phyloP scores from a whole-genome alignment of 2,113 vertebrate species.

The Leucopsar rothschildi region DNA sequence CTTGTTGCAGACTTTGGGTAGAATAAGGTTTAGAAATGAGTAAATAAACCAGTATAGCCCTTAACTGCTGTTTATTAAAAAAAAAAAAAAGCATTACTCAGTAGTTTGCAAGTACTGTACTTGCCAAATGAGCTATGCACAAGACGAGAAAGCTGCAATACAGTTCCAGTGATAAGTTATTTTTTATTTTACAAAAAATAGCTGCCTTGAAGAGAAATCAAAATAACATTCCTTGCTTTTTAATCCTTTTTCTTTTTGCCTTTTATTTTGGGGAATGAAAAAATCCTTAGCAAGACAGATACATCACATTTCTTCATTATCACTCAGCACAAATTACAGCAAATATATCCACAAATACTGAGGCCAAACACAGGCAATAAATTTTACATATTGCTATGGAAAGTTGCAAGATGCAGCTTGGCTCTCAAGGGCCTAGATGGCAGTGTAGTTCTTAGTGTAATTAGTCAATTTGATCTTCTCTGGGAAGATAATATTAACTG shows the following conservation, averaged over 20 bases:
- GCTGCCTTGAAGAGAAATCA: constrained; percentile 23
- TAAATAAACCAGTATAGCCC: constrained; percentile 27
- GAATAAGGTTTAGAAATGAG: neutral
- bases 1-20: neutral
- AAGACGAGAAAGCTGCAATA: neutral
- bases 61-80: constrained; percentile 49
- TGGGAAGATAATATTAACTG: constrained; percentile 90
- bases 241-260: neutral
- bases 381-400: constrained; percentile 16
- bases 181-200: constrained; percentile 36
- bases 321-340: neutral
- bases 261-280: neutral
- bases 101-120: neutral
- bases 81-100: neutral
- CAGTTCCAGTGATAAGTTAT: neutral
- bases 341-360: neutral
- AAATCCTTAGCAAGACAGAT: constrained; percentile 8
- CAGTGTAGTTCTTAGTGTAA: constrained; percentile 81
- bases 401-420: neutral
- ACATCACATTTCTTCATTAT: neutral
- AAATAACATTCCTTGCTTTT: neutral
- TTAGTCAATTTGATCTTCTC: constrained; percentile 87
- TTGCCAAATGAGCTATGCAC: neutral
- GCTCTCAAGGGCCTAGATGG: constrained; percentile 72
- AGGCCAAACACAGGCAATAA: constrained; percentile 2